Conservation (phyloP, 2,888 invertebrate species). For the Linnaemya tessellans region DNA sequence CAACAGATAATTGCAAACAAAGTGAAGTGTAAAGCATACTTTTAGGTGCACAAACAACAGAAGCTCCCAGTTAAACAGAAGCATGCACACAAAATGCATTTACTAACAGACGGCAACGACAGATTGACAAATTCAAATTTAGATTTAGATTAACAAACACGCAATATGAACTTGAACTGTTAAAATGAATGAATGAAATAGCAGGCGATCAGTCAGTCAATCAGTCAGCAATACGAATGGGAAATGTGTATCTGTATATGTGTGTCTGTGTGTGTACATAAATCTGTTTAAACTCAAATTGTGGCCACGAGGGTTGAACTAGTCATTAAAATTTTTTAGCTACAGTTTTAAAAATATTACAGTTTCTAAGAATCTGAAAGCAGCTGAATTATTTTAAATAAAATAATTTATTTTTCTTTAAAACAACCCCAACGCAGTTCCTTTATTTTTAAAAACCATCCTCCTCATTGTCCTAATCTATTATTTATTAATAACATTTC, state of each 20-base stretch:
- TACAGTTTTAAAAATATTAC: too few relatives aligned
- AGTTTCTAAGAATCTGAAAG: too few relatives aligned
- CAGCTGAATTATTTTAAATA: too few relatives aligned
- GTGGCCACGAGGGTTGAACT: not conserved
- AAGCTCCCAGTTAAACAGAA: slow-evolving; percentile 10
- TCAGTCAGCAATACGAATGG: not conserved
- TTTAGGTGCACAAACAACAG: slow-evolving; percentile 37
- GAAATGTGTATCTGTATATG: too few relatives aligned
- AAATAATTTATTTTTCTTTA: too few relatives aligned
- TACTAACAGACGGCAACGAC: not conserved
- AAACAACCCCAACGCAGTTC: too few relatives aligned
- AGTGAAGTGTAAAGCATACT: slow-evolving; percentile 63
- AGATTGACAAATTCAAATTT: slow-evolving; percentile 55
- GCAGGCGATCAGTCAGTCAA: not conserved
- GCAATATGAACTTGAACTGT: slow-evolving; percentile 68
- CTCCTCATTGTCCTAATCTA: not conserved
- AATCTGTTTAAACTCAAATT: not conserved
- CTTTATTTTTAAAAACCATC: not conserved
- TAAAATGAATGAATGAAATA: not conserved
- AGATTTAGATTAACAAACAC: slow-evolving; percentile 62
- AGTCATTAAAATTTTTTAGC: too few relatives aligned
- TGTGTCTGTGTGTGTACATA: not conserved
- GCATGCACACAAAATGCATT: not conserved
- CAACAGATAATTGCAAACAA: slow-evolving; percentile 67
- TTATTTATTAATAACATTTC: not conserved